Base-by-base conservation (phyloP, 2,888 invertebrate genomes). In the Sipha maydis region DNA sequence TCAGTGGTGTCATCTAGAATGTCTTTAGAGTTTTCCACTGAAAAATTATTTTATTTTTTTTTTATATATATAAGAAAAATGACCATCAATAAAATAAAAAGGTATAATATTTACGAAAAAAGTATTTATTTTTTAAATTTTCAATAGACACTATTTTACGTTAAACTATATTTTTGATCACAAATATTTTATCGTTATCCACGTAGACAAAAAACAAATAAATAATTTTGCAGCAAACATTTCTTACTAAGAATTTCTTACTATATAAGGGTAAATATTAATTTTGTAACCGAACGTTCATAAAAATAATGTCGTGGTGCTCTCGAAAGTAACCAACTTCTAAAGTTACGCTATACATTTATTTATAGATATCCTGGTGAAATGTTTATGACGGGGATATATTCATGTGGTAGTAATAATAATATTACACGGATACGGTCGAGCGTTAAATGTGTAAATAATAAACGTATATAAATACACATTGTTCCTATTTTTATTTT, bases 91-190 rank as follows among this genome's bases (percentile, higher is more conserved):
- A 48, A 48, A 48, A 48, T 48, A 48, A 82, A 80, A 80, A 73
- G 11, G 34, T 34, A 25, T 34, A 31, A 56, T 56, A 73, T 48
- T 48, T 48, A 31, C 69, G 3, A n/a, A 25, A 31, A 28, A 71
- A 48, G 69, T 82, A 41, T 82, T 67, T 82, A 41, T 82, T 48
- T 69, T 28, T 82, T 71, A 19, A 14, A 71, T 82, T 82, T 82
- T 28, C 82, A 82, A 71, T 82, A 69, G 19, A 8, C 28, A n/a
- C 1, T 7, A 25, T 67, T 67, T 67, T 19, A 28, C 69, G 61
- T 67, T 80, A 31, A n/a, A 61, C 38, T 61, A 4, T 25, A 5
- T 61, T 61, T 3, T 61, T 25, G 61, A 21, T 21, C 25, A 25
- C 21, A 21, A 61, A 61, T 21, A 21, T 8, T 61, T 61, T 61